Conservation (phyloP, 2,888 invertebrate species). For the Lepidonotus clava region DNA sequence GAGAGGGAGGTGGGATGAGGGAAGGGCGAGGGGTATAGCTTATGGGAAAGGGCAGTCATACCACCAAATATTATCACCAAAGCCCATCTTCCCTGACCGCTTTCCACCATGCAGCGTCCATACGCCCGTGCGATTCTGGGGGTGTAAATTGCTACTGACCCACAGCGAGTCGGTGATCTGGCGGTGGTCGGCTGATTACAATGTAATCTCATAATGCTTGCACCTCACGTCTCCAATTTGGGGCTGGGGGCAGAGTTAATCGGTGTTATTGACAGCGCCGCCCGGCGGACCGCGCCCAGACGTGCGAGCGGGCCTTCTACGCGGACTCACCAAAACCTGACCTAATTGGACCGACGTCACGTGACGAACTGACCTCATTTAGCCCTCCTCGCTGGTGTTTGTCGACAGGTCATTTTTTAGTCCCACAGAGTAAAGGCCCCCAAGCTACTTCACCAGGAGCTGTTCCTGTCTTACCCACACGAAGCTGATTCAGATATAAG, state of each 20-base stretch:
- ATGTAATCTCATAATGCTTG: constrained; percentile 38
- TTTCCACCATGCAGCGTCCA: no score
- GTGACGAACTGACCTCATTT: not conserved
- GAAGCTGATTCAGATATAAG: no score
- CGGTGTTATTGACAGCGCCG: not conserved
- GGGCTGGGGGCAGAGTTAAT: not conserved
- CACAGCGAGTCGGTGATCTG: not conserved
- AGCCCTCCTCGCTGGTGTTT: no score
- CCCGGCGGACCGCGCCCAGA: not conserved
- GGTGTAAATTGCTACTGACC: constrained; percentile 14
- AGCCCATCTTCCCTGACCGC: no score
- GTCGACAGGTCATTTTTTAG: no score
- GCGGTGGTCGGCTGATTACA: not conserved
- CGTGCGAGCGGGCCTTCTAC: not conserved
- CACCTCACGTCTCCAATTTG: constrained; percentile 35
- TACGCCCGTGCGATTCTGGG: not conserved
- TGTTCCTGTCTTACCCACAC: no score
- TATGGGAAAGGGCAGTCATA: not conserved
- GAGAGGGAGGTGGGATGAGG: not conserved
- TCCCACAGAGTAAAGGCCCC: no score
- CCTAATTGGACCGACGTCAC: not conserved
- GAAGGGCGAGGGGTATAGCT: not conserved
- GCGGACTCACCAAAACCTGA: not conserved
- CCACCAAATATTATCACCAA: not conserved
- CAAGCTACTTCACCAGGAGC: no score